Evolutionary conservation across 2,797 vertebrate species (phyloP), one percentile per base, ranked within the genome.

Genomic region (Dryobates pubescens): DNA sequence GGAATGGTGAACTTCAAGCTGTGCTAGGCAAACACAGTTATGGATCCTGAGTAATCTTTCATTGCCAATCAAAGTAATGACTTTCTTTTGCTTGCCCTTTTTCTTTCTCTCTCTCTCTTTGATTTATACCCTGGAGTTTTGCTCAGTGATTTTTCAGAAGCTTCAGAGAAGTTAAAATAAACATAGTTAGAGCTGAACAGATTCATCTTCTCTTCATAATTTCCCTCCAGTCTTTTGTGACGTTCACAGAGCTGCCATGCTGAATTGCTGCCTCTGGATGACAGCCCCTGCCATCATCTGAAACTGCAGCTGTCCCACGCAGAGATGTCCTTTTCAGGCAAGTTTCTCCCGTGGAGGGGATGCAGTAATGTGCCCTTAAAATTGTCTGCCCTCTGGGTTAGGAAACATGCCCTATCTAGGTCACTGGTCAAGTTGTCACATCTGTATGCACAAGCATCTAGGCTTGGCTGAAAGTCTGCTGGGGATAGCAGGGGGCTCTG

Each of bases 141-240:
- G 65, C 68, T 93, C 77, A 73, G 71, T 92, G 82, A 93, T 93
- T 96, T 95, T 95, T 95, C 92, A 95, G 94, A 86, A 88, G 83
- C 88, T 86, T 73, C 71, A 80, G 56, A 86, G 73, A 92, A 94
- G 89, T 96, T 94, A 93, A 96, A 94, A 92, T 96, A 96, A 96
- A 92, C 96, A 92, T 56, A 36, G 73, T 95, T 82, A 74, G 80
- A 29, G 68, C 53, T 65, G 76, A 94, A 83, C 62, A 93, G 64
- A 95, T 95, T 95, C 59, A 82, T 94, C 92, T 95, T 95, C 77
- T 94, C 88, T 89, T 83, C 80, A n/a, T 93, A 88, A 91, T 83
- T 95, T 77, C 75, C 82, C 76, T 51, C 62, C 59, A 62, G 80
- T 86, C 79, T 77, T 83, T 83, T 71, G n/a, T 68, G 49, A 23